Conservation (phyloP, 2,113 vertebrate species). For the Melanerpes formicivorus region DNA sequence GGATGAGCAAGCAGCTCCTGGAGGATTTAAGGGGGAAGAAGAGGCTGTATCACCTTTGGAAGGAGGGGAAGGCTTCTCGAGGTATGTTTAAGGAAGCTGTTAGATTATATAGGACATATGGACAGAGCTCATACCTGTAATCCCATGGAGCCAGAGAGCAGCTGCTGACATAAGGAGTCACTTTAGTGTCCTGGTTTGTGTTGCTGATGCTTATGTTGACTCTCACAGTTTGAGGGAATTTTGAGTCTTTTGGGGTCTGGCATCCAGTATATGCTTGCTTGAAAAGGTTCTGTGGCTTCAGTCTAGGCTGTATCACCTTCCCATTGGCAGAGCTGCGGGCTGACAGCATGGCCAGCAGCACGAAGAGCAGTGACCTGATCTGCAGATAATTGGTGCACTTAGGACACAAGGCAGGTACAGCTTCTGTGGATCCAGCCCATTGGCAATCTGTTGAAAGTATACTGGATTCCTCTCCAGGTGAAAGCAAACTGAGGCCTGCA, state of each 20-base stretch:
- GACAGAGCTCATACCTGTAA: conserved; percentile 65
- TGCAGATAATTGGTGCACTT: neutral
- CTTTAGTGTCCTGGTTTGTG: neutral
- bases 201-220: conserved; percentile 65
- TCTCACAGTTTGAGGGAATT: conserved; percentile 63
- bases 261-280: conserved; percentile 27
- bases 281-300: neutral
- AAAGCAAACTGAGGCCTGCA: too few species aligned
- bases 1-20: too few species aligned
- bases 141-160: conserved; percentile 77
- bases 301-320: neutral
- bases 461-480: too few species aligned
- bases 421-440: too few species aligned
- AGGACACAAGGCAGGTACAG: neutral
- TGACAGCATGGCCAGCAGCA: conserved; percentile 5
- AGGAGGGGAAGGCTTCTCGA: too few species aligned
- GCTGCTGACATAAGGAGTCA: conserved; percentile 2
- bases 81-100: too few species aligned
- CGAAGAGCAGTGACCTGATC: conserved; percentile 21
- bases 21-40: too few species aligned
- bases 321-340: neutral
- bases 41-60: too few species aligned
- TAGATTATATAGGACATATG: too few species aligned
- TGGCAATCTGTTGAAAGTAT: too few species aligned
- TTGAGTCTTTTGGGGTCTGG: neutral